Evolutionary conservation across 2,888 invertebrate genomes (phyloP), one percentile per base, ranked within the genome.

Genomic region (Oscheius sp.): DNA sequence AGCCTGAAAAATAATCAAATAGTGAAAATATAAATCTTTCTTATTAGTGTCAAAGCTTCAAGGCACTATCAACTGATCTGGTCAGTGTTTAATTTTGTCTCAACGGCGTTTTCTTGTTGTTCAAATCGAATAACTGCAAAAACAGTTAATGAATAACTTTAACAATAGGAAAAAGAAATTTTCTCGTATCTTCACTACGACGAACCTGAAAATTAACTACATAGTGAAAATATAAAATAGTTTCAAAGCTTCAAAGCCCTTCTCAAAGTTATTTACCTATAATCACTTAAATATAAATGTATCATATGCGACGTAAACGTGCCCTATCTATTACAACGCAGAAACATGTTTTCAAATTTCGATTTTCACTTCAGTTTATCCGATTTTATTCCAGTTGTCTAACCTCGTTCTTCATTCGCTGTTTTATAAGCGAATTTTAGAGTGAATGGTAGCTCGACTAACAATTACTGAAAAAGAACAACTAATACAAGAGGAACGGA

Each of bases 121-220:
- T 12, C 75, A 74, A 44, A 82, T 81, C 65, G 69, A 78, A 6
- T 83, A 84, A 41, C 71, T 47, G 12, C 62, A 77, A 8, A 74
- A 83, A 1, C 65, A 76, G 62, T 71, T 78, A 32, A 5, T 36
- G 36, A 9, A 9, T 36, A 8, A 36, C 36, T 36, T 36, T 36
- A 9, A 9, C 14, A 36, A 9, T 36, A 9, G 8, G 8, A 17
- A 41, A 17, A 6, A 2, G 3, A 2, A 3, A 41, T 41, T 41
- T 41, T 36, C 36, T 14, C 14, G 41, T 4, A 17, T 41, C 41
- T 41, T 41, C n/a, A n/a, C n/a, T n/a, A n/a, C n/a, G n/a, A n/a
- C n/a, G n/a, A n/a, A n/a, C n/a, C n/a, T n/a, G n/a, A n/a, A n/a
- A n/a, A n/a, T n/a, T n/a, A n/a, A n/a, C n/a, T n/a, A n/a, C n/a